These are phyloP conservation scores for Typhlomys cinereus DNA, from an alignment of 2,113 vertebrate species.

Conservation along the genomic window DNA sequence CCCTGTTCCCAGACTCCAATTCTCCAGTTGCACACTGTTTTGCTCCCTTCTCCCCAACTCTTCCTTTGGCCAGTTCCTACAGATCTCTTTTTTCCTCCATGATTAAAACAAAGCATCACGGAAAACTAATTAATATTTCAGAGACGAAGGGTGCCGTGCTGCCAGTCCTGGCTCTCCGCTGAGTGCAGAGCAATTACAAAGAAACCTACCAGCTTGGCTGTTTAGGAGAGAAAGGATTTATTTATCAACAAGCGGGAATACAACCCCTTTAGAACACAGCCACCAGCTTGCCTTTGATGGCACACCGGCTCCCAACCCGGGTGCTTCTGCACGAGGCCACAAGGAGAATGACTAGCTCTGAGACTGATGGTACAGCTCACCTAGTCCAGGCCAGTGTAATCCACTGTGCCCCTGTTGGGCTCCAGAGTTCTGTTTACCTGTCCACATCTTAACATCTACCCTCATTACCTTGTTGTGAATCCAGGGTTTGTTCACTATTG, in stretches of 20 bases:
- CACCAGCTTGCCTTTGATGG: conserved; percentile 63
- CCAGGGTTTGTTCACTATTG: background rate
- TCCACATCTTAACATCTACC: background rate
- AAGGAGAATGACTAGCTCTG: background rate
- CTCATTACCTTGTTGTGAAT: background rate
- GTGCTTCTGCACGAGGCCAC: conserved; percentile 39
- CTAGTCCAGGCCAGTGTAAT: background rate
- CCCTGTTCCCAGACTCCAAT: too few relatives aligned
- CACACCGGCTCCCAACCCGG: background rate
- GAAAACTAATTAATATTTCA: conserved; percentile 79
- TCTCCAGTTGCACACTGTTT: background rate
- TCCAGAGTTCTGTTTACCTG: background rate
- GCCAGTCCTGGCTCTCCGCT: conserved; percentile 56
- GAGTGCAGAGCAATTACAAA: conserved; percentile 63
- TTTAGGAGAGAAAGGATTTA: conserved; percentile 72
- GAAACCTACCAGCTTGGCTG: conserved; percentile 68
- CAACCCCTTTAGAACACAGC: conserved; percentile 58
- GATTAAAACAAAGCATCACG: conserved; percentile 66
- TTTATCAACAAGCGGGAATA: conserved; percentile 76
- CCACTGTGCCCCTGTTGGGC: background rate
- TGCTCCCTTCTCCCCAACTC: background rate
- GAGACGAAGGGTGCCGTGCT: conserved; percentile 65
- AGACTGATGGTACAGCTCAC: background rate
- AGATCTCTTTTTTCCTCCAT: conserved; percentile 29
- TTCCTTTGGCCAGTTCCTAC: conserved; percentile 24